Conservation (phyloP, 2,888 invertebrate genomes). For the Dioctria rufipes region DNA sequence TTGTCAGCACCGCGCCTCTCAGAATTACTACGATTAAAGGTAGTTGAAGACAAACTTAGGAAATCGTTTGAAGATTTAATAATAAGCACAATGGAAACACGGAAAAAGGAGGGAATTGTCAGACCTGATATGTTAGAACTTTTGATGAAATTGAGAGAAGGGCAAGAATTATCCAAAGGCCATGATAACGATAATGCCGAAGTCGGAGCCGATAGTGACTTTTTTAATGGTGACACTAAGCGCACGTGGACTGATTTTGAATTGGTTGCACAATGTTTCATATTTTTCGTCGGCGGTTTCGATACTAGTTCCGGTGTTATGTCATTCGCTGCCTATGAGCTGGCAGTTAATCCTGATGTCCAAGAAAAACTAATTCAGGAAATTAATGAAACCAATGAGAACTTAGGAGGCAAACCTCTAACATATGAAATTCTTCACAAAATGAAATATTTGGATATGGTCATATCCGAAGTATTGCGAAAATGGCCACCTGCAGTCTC, state of each 20-base stretch:
- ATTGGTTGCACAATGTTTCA: conserved; percentile 74
- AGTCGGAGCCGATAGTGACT: not conserved
- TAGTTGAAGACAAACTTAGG: conserved; percentile 67
- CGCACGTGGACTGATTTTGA: conserved; percentile 73
- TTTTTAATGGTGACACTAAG: conserved; percentile 29
- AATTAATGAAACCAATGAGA: conserved; percentile 70
- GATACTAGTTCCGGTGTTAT: conserved; percentile 73
- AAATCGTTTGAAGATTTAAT: conserved; percentile 71
- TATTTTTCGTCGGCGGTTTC: conserved; percentile 76
- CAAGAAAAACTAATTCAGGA: conserved; percentile 71
- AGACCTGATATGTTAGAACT: conserved; percentile 75
- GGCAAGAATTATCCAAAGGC: conserved; percentile 63
- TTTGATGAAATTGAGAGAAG: conserved; percentile 66
- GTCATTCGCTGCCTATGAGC: conserved; percentile 74
- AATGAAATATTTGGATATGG: conserved; percentile 76
- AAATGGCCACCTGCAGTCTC: conserved; percentile 73
- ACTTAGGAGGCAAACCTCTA: conserved; percentile 71
- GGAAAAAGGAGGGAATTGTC: conserved; percentile 71
- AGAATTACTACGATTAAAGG: conserved; percentile 63
- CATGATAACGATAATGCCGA: conserved; percentile 61
- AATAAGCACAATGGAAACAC: conserved; percentile 70
- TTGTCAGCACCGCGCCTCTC: not conserved
- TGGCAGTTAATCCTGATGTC: conserved; percentile 75
- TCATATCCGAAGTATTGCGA: conserved; percentile 71
- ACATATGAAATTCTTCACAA: conserved; percentile 74